Evolutionary conservation across 2,797 vertebrate species (phyloP), one percentile per base, ranked within the genome.

Genomic region (Myripristis murdjan): DNA sequence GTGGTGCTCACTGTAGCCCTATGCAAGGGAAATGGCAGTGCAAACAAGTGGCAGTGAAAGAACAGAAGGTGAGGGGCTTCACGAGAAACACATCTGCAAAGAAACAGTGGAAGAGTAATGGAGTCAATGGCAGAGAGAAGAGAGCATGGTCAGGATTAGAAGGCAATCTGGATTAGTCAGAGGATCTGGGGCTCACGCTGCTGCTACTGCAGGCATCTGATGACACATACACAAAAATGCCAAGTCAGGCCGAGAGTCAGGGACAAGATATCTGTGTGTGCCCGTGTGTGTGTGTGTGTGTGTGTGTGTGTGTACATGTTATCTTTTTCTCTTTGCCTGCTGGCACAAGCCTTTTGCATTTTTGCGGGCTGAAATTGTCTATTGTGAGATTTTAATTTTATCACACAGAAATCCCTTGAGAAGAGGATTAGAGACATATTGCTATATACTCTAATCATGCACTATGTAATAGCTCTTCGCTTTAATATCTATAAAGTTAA

Each of bases 121-220:
- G 41, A 83, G 53, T 86, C 56, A 83, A 73, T 76, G 51, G 61
- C 55, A 75, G 74, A 44, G 72, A 80, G 75, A 75, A 51, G 70
- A 70, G 63, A 67, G 70, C 73, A 75, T 35, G 66, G 72, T 73
- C 24, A 4, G 81, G 85, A 89, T 87, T 81, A 87, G 75, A 72
- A 73, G 75, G 68, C 79, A 84, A 72, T 85, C 82, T 64, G 89
- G 84, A 84, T 88, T 80, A 87, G 78, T 79, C 64, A 24, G 64
- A 82, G 76, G 74, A 84, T 83, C 71, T 71, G 52, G 22, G 22
- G 33, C 53, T 69, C 56, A 79, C 26, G 48, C 58, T 75, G 60
- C 65, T 78, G 72, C 64, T 24, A 23, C 74, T 72, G 77, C 75
- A 66, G 62, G 66, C 67, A 49, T 83, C 44, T 1, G 26, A 70